Percentiles rank a stretch among this genome's conserved stretches.
phyloP scores from a whole-genome alignment of 2,113 vertebrate genomes.

The Pimephales promelas region DNA sequence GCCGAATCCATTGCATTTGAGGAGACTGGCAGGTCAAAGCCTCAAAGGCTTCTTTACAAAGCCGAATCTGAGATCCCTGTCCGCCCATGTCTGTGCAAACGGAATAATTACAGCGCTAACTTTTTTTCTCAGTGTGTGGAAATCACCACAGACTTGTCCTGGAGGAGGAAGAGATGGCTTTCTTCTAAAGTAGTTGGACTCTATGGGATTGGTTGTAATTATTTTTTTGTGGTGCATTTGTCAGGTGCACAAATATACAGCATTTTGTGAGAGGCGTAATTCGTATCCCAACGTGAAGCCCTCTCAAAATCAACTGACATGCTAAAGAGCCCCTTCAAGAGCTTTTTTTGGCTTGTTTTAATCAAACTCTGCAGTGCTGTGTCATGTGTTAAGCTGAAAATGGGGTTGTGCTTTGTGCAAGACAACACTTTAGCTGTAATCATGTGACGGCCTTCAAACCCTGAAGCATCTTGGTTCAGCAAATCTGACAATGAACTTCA shows the following conservation, averaged over 20 bases:
- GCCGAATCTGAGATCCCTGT: constrained; percentile 60
- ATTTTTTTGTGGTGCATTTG: constrained; percentile 20
- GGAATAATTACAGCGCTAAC: constrained; percentile 61
- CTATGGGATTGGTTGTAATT: not conserved
- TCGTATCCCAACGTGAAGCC: not conserved
- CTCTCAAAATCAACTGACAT: not conserved
- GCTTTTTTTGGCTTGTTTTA: constrained; percentile 19
- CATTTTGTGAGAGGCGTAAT: not conserved
- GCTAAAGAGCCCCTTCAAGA: constrained; percentile 20
- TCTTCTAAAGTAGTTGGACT: not conserved
- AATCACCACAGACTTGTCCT: constrained; percentile 38
- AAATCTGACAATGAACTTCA: constrained; percentile 37
- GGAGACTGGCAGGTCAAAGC: constrained; percentile 26
- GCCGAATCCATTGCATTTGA: constrained; percentile 6
- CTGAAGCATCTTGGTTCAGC: constrained; percentile 15
- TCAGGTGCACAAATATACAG: not conserved
- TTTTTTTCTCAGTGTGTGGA: constrained; percentile 18
- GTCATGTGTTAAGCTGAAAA: constrained; percentile 17
- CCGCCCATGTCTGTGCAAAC: constrained; percentile 62
- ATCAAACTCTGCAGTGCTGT: constrained; percentile 15
- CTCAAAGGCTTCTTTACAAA: constrained; percentile 56
- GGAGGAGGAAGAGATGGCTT: constrained; percentile 10
- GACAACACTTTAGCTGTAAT: constrained; percentile 11
- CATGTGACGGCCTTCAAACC: constrained; percentile 10
- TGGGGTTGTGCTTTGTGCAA: not conserved